phyloP scores from a whole-genome alignment of 1,140 invertebrate species.

The Trichoplusia ni region DNA sequence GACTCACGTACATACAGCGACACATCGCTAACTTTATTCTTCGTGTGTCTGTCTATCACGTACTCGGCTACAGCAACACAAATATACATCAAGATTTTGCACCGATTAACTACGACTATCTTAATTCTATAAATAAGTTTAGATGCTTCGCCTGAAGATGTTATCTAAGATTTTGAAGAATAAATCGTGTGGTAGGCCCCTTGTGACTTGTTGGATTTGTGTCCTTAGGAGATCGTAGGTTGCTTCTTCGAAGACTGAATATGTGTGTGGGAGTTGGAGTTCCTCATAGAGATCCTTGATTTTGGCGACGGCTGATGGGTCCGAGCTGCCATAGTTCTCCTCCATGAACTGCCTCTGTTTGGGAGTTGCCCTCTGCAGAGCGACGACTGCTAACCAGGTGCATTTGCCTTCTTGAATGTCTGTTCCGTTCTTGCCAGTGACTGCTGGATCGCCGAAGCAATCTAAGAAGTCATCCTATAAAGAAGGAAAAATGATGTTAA shows the following conservation, averaged over 20 bases:
- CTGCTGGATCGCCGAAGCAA: slow-evolving; percentile 92
- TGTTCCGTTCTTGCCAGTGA: slow-evolving; percentile 94
- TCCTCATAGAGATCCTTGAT: slow-evolving; percentile 92
- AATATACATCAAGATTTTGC: slow-evolving; percentile 21
- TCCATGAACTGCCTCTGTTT: slow-evolving; percentile 89
- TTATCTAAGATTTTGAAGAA: slow-evolving; percentile 92
- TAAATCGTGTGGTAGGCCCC: slow-evolving; percentile 90
- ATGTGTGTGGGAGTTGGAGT: slow-evolving; percentile 89
- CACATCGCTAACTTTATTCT: too few relatives aligned
- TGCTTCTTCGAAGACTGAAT: slow-evolving; percentile 92
- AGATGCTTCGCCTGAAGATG: slow-evolving; percentile 86
- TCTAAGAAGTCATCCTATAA: slow-evolving; percentile 98
- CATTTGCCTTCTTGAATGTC: slow-evolving; percentile 98
- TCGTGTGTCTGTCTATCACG: too few relatives aligned
- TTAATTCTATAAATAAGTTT: slow-evolving; percentile 38
- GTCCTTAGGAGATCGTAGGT: slow-evolving; percentile 91
- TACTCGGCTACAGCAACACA: slow-evolving; percentile 25
- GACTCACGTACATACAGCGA: too few relatives aligned
- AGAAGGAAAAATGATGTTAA: slow-evolving; percentile 61
- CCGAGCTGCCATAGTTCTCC: slow-evolving; percentile 90
- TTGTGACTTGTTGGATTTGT: slow-evolving; percentile 92
- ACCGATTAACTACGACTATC: background rate
- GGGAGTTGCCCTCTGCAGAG: slow-evolving; percentile 89
- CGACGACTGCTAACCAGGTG: slow-evolving; percentile 95
- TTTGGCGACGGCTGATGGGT: slow-evolving; percentile 85